These are phyloP conservation scores for Patiria miniata DNA, from an alignment of 35 echinoderm and acorn worm species.

Conservation along the genomic window DNA sequence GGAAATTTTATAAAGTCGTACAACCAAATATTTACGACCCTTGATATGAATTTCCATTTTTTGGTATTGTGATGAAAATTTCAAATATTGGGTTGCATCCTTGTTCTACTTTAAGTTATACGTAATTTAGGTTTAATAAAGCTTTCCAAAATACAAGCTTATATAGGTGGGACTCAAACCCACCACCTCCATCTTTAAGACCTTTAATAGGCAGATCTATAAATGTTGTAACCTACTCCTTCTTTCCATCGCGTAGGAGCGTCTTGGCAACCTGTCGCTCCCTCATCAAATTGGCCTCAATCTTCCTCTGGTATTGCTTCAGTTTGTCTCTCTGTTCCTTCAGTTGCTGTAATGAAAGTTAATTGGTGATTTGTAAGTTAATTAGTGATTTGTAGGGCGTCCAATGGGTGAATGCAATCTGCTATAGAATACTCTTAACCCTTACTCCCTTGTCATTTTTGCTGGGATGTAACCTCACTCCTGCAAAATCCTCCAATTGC, in stretches of 20 bases:
- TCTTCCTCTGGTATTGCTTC: slow-evolving; percentile 95
- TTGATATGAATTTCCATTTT: too few relatives aligned
- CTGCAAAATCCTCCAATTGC: too few relatives aligned
- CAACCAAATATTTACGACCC: too few relatives aligned
- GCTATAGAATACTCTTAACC: neutral
- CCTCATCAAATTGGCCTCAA: slow-evolving; percentile 72
- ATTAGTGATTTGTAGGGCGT: neutral
- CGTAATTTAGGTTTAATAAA: too few relatives aligned
- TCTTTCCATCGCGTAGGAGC: slow-evolving; percentile 93
- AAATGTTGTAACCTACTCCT: slow-evolving; percentile 74
- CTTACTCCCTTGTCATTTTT: too few relatives aligned
- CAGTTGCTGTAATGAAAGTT: slow-evolving; percentile 81
- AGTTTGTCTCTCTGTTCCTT: slow-evolving; percentile 96
- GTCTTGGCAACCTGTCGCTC: slow-evolving; percentile 89
- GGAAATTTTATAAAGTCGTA: neutral
- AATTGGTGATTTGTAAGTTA: neutral
- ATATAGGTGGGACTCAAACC: neutral
- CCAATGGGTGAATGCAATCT: neutral
- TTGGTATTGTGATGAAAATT: too few relatives aligned
- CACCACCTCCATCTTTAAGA: too few relatives aligned
- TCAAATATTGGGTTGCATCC: too few relatives aligned
- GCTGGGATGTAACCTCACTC: too few relatives aligned
- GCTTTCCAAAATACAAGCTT: too few relatives aligned
- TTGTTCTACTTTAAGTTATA: too few relatives aligned
- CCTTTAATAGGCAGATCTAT: neutral